phyloP scores from a whole-genome alignment of 2,797 vertebrate genomes.

The Chelon auratus region DNA sequence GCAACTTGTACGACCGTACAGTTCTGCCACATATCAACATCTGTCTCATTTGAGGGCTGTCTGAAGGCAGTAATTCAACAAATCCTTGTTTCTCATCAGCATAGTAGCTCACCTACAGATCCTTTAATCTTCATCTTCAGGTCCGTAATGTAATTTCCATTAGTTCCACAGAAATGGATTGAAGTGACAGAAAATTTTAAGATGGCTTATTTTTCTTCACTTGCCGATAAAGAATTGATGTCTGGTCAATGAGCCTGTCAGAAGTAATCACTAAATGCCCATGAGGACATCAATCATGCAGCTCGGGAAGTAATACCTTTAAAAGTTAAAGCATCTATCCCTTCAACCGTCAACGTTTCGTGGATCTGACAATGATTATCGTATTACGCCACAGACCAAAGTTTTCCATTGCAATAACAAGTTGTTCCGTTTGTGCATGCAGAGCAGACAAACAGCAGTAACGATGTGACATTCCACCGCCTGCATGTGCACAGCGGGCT shows the following conservation, averaged over 20 bases:
- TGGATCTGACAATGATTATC: slow-evolving; percentile 20
- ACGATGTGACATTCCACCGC: slow-evolving; percentile 23
- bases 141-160: slow-evolving; percentile 9
- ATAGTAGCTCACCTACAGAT: slow-evolving; percentile 46
- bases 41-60: slow-evolving; percentile 44
- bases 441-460: slow-evolving; percentile 16
- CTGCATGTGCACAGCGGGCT: slow-evolving; percentile 27
- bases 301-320: not conserved
- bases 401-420: slow-evolving; percentile 23
- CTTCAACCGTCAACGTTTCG: not conserved
- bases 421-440: slow-evolving; percentile 30
- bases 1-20: slow-evolving; percentile 23
- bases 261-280: slow-evolving; percentile 27
- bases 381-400: slow-evolving; percentile 20
- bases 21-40: slow-evolving; percentile 42
- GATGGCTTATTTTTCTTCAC: not conserved
- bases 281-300: slow-evolving; percentile 10
- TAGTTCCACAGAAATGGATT: not conserved
- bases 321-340: slow-evolving; percentile 1
- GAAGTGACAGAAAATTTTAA: slow-evolving; percentile 19
- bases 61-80: slow-evolving; percentile 48
- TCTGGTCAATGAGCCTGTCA: slow-evolving; percentile 18
- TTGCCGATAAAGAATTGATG: not conserved
- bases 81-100: slow-evolving; percentile 42
- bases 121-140: slow-evolving; percentile 29